Evolutionary conservation across 2,797 vertebrate genomes (phyloP), one percentile per base, ranked within the genome.

Genomic region (Phoeniculus purpureus): DNA sequence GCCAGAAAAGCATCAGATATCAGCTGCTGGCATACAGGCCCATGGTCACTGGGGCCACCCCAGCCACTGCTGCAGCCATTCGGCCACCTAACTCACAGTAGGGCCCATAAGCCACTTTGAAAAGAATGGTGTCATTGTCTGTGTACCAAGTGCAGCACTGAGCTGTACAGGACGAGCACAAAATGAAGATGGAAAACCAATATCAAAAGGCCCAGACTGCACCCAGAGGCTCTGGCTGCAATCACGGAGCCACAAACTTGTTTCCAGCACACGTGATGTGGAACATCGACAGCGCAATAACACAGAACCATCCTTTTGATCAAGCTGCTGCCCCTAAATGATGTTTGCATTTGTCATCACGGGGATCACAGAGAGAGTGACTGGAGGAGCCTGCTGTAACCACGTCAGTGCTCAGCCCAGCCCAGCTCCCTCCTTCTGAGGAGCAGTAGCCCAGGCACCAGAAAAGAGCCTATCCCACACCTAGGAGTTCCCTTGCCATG

Each of bases 131-230:
- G n/a, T 71, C 40, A 66, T 43, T 58, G 25, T 6, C 19, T 34
- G n/a, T 0, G 1, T 19, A 48, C 7, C 0, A 12, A 72, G 37
- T 1, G 1, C 34, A 45, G 52, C 19, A 12, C 56, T 52, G 34
- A 71, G 52, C 48, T 74, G 34, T 48, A 43, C 15, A 74, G 72
- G 37, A 29, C 52, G 40, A 19, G 58, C 40, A 61, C 34, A 70
- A 90, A 77, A 92, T 74, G 84, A 83, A 66, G 87, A 66, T 66
- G 54, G 32, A 86, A 88, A 74, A 20, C 81, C 45, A 71, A 17
- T 50, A 61, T 56, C 2, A 0, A 14, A 50, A 23, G 7, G 34
- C 15, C 37, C 70, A 59, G 79, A 22, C 32, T 47, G 70, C 25
- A n/a, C 74, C 82, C 82, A 60, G 78, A 23, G 60, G 56, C 86